Evolutionary conservation across 2,888 invertebrate genomes (phyloP), one percentile per base, ranked within the genome.

Genomic region (Temnothorax unifasciatus): DNA sequence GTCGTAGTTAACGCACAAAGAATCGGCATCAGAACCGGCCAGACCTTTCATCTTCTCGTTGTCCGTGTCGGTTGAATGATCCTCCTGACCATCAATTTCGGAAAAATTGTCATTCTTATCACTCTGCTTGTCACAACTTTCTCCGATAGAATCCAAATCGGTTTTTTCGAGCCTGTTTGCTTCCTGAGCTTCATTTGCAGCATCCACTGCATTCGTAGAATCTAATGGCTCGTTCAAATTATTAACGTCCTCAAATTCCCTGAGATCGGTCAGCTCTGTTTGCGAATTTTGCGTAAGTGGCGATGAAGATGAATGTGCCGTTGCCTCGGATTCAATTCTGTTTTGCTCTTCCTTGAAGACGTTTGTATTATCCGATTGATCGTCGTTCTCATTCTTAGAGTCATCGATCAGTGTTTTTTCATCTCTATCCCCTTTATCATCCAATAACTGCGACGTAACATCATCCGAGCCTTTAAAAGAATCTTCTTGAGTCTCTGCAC

Each of bases 91-190:
- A 38, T 86, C 75, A 34, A 79, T 84, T 59, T 83, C 85, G 11
- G 87, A 86, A 5, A 89, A 76, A 57, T 75, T 87, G n/a, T 89
- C 85, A 21, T 79, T 87, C 38, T 73, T 87, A 2, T 86, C 89
- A 4, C 61, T 83, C 50, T 86, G 84, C 68, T 89, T 82, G 18
- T 82, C 81, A 15, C 63, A 86, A 64, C 38, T 83, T 52, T 88
- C 87, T n/a, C 63, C 21, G 15, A 64, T 47, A 5, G 61, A 85
- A 59, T 82, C 82, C 2, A 41, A 59, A 25, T 84, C 77, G 4
- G 47, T 76, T 3, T 77, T 82, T 11, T 71, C 81, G 11, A 79
- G 71, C 11, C 82, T 90, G 44, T 69, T 86, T 11, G 82, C 50
- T 57, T 89, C 83, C 29, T 76, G 75, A 29, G n/a, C n/a, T n/a